Percentiles rank a stretch among this genome's conserved stretches.
Conservation (phyloP, 2,113 vertebrate genomes). For the Poeciliopsis occidentalis region DNA sequence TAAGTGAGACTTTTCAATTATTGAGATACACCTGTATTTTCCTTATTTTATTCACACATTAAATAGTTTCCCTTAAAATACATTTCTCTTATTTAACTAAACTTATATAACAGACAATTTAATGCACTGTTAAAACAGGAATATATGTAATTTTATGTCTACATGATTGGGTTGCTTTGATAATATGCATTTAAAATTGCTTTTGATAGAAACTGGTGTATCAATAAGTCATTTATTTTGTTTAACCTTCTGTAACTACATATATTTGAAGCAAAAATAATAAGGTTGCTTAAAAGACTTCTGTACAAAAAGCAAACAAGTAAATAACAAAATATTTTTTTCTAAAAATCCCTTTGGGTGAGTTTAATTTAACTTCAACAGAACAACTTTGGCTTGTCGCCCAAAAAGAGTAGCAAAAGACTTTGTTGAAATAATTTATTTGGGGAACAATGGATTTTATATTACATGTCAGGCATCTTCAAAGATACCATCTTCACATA, state of each 20-base stretch:
- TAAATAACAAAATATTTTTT: background rate
- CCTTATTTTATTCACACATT: no score
- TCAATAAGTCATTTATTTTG: background rate
- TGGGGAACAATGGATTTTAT: background rate
- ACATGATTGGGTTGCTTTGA: no score
- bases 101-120: no score
- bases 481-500: conserved; percentile 14
- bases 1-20: no score
- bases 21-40: no score
- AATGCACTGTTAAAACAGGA: no score
- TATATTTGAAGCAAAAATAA: background rate
- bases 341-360: background rate
- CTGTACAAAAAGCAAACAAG: background rate
- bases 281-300: background rate
- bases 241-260: background rate
- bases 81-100: no score
- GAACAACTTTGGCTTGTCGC: background rate
- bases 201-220: background rate
- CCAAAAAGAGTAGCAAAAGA: background rate
- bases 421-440: conserved; percentile 53
- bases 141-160: no score
- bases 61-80: no score
- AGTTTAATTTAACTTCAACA: background rate
- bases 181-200: no score
- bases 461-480: conserved; percentile 13